Conservation (phyloP, 1,140 invertebrate species). For the Zaprionus taronus region DNA sequence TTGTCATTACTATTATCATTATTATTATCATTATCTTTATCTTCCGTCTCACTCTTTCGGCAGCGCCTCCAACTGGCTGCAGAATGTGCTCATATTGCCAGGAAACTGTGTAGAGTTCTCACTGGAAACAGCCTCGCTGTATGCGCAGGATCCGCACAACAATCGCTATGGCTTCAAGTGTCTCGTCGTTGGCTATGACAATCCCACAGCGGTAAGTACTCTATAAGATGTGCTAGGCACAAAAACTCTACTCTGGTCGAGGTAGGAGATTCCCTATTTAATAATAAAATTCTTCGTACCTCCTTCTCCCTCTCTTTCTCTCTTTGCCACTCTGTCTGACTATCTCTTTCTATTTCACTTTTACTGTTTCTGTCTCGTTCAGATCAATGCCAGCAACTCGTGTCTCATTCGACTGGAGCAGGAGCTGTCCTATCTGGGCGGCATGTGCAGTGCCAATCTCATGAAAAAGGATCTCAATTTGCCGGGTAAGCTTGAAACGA, state of each 20-base stretch:
- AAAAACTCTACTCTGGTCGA: too few relatives aligned
- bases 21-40: background rate
- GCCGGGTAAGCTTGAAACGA: conserved; percentile 85
- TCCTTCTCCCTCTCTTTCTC: background rate
- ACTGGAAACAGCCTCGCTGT: conserved; percentile 97
- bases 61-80: conserved; percentile 93
- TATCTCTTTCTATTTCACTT: conserved; percentile 65
- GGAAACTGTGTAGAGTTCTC: conserved; percentile 98
- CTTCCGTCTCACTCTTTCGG: conserved; percentile 24
- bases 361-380: conserved; percentile 30
- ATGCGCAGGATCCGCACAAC: conserved; percentile 95
- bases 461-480: conserved; percentile 94
- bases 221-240: background rate
- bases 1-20: too few relatives aligned
- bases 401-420: conserved; percentile 93
- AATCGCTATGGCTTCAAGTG: conserved; percentile 95
- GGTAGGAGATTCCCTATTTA: too few relatives aligned
- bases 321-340: background rate
- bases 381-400: conserved; percentile 78
- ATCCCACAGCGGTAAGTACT: conserved; percentile 85
- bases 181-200: conserved; percentile 96
- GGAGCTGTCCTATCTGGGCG: conserved; percentile 95
- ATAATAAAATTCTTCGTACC: too few relatives aligned
- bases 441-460: conserved; percentile 94
- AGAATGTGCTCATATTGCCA: conserved; percentile 93